Evolutionary conservation across 2,797 vertebrate species (phyloP), one percentile per base, ranked within the genome.

Genomic region (Glossophaga mutica): DNA sequence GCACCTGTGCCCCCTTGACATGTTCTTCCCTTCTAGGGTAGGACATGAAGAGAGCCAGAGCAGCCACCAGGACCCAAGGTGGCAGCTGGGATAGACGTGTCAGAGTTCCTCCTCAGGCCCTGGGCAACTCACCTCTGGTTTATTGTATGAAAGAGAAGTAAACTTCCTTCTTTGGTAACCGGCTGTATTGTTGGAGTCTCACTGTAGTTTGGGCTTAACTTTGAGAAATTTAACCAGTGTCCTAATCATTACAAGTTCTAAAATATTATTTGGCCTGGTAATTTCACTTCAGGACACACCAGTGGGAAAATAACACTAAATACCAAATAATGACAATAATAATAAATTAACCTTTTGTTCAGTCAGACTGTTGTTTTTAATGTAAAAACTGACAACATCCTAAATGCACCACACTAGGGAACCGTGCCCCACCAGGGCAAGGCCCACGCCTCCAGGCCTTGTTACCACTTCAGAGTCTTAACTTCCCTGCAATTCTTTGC

Each of bases 201-300:
- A 15, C 6, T 59, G 10, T 52, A 86, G 62, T 71, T n/a, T 0
- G 21, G 34, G 19, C 24, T 81, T 94, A 70, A 65, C 15, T 89
- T 79, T 50, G 9, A 94, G 62, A 73, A 91, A 71, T 16, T 71
- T 92, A 81, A 77, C 24, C 29, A 73, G 32, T 68, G 12, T 26
- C 50, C 34, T 57, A 37, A 87, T 10, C 34, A 70, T 85, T 52
- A 50, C 4, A 87, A 85, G 39, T 92, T 73, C 79, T 87, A 70
- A 96, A 91, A 79, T 44, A 85, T 92, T 94, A 21, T 71, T 85
- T 77, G 76, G 24, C 42, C 52, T 92, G 65, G 24, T 57, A 84
- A 92, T 84, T 87, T 39, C 29, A 87, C 37, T 91, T 91, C 2
- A 16, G 73, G n/a, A 32, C 34, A 62, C 24, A 84, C 6, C 62